Evolutionary conservation across 2,797 vertebrate species (phyloP).

Genomic region (Enteromius unitaeniatus): DNA sequence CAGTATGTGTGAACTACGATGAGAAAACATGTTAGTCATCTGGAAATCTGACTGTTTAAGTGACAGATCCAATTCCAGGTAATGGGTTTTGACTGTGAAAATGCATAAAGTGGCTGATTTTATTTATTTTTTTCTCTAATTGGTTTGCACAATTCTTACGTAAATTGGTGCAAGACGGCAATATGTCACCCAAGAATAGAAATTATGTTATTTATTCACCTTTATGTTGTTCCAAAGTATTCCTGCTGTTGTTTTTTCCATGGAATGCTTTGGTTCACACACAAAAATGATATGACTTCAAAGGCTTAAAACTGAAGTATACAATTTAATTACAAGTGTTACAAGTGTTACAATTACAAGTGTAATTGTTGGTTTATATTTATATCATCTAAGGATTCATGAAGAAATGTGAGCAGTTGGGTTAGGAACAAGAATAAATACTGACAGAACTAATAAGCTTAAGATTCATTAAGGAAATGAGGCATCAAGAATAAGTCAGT

Average conservation of each 20-base stretch:
- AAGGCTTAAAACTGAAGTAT: background rate
- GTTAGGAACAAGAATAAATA: background rate
- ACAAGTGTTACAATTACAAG: no score
- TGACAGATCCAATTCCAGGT: background rate
- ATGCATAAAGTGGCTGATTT: background rate
- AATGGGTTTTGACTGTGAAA: background rate
- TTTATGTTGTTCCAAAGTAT: background rate
- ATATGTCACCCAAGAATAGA: background rate
- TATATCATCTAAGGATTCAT: background rate
- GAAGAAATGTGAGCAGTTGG: background rate
- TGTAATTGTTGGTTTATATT: background rate
- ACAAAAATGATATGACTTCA: background rate
- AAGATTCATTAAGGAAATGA: background rate
- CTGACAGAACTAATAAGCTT: no score
- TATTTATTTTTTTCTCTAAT: background rate
- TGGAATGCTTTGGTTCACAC: background rate
- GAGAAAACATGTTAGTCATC: background rate
- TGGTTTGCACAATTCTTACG: background rate
- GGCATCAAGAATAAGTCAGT: background rate
- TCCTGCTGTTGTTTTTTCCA: background rate
- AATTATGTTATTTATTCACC: conserved; percentile 6
- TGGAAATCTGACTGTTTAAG: background rate
- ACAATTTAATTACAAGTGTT: no score
- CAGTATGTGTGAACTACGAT: background rate
- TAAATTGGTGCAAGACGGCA: background rate